Evolutionary conservation across 2,888 invertebrate species (phyloP), one percentile per base, ranked within the genome.

Genomic region (Hirudinaria manillensis): DNA sequence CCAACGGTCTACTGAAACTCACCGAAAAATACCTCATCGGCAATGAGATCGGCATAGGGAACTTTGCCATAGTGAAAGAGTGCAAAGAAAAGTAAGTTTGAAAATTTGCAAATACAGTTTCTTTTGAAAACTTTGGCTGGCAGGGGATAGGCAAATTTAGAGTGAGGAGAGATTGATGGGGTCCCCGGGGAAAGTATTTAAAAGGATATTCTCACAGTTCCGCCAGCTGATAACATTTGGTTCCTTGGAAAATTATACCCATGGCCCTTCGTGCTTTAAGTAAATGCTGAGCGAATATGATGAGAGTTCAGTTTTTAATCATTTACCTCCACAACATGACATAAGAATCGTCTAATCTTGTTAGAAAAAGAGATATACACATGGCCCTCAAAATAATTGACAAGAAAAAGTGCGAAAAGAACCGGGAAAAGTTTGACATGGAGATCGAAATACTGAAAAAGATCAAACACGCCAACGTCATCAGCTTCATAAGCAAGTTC

Each of bases 321-420:
- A n/a, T n/a, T n/a, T n/a, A n/a, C n/a, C n/a, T n/a, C n/a, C n/a
- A n/a, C n/a, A n/a, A n/a, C n/a, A n/a, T 45, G 16, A 32, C 68
- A 32, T 7, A 29, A 32, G n/a, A 32, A 68, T 68, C 7, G 24
- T 68, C 24, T 66, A 53, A 19, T 6, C 36, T n/a, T 72, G 32
- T 24, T 21, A 70, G 71, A 56, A 73, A 61, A 55, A 73, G 38
- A 56, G 56, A 65, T 7, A 55, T 34, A 10, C 27, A 61, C 36
- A 74, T 74, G 51, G 97, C 98, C 34, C 88, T 98, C 81, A 98
- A 98, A 89, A 91, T 97, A 78, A 96, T 98, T 80, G 94, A 95
- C 86, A 97, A 96, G 86, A 91, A 91, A 77, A 94, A 93, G 32
- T 96, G 95, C 86, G 91, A 91, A 85, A 96, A 96, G 2, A 77